Conservation (phyloP, 2,888 invertebrate genomes). For the Morpho deidamia region DNA sequence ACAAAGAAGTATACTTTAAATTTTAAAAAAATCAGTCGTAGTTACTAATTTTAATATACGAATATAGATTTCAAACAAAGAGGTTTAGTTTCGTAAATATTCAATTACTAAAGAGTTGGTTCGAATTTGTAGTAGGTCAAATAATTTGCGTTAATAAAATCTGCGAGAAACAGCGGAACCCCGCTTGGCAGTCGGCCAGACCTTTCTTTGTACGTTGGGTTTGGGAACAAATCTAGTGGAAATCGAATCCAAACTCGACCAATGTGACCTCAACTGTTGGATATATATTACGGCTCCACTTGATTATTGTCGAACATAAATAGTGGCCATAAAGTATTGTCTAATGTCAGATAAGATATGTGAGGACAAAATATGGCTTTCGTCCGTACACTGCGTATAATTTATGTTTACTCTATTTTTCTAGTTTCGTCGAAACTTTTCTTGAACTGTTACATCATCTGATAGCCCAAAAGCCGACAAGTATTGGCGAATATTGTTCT, state of each 20-base stretch:
- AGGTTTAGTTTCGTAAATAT: too few species aligned
- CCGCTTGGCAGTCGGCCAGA: conserved; percentile 60
- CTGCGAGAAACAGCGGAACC: conserved; percentile 53
- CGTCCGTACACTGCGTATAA: too few species aligned
- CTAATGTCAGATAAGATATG: neutral
- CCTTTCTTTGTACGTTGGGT: conserved; percentile 41
- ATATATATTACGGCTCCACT: conserved; percentile 7
- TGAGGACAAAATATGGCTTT: too few species aligned
- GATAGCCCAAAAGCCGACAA: too few species aligned
- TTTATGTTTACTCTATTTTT: too few species aligned
- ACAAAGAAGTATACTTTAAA: too few species aligned
- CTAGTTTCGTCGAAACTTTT: too few species aligned
- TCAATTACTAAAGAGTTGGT: neutral
- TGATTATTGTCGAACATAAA: neutral
- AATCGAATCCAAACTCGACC: conserved; percentile 29
- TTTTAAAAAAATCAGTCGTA: too few species aligned
- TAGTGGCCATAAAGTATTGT: neutral
- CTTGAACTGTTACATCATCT: too few species aligned
- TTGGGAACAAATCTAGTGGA: conserved; percentile 54
- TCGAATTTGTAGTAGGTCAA: conserved; percentile 40
- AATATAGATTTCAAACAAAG: too few species aligned
- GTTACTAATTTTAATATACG: too few species aligned
- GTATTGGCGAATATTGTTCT: too few species aligned
- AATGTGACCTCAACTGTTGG: conserved; percentile 20
- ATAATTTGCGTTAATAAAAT: conserved; percentile 56